Evolutionary conservation across 1,140 invertebrate genomes (phyloP), one percentile per base, ranked within the genome.

Genomic region (Contarinia nasturtii): DNA sequence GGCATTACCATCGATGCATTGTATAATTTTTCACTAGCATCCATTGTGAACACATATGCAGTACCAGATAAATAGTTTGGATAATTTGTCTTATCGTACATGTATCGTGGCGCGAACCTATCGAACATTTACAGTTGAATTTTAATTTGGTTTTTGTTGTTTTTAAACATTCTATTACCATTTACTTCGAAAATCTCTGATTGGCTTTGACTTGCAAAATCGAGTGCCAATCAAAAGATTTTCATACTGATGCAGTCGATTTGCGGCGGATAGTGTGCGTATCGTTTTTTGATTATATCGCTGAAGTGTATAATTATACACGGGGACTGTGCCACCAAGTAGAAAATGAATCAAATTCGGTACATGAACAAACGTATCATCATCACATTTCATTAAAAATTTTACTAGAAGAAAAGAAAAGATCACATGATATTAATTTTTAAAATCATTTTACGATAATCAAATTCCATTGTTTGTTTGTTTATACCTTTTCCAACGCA

Each of bases 61-160:
- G 84, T 85, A 14, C 86, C 87, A 0, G 85, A 86, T 45, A 90
- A 63, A 66, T 90, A 91, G 50, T 78, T 75, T 4, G 86, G 86
- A 61, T 80, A 82, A 7, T 27, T 44, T 15, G 72, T 68, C 49
- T 70, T 65, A 1, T 72, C 76, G 58, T 77, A 90, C 76, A 90
- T 80, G 57, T 86, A 87, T 11, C 74, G 74, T 7, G 86, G 86
- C 46, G 78, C 76, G 61, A 80, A 84, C 77, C 77, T 80, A 54
- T 5, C 15, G 41, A 51, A 48, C 45, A 50, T 48, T 42, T 10
- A 27, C 3, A 27, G n/a, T n/a, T 27, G 10, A 27, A 27, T 27
- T 27, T 17, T n/a, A 5, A 7, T 38, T 38, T 17, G 12, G 36
- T 38, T 17, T 12, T 7, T 5, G 3, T 38, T 38, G 2, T 38